Conservation (phyloP, 2,113 vertebrate genomes). For the Nothobranchius furzeri region DNA sequence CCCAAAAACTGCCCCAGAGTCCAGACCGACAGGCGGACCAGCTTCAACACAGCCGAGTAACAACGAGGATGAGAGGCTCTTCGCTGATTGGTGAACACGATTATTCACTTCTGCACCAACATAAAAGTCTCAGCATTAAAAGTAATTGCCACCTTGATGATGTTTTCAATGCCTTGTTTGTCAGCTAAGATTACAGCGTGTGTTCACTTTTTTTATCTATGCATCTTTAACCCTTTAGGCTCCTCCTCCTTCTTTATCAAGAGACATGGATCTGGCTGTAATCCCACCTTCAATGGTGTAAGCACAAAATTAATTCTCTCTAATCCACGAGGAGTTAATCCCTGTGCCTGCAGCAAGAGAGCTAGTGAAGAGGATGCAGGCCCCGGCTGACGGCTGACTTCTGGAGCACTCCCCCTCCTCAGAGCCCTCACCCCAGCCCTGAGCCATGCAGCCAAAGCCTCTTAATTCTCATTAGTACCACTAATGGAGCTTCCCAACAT, state of each 20-base stretch:
- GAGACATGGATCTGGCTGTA: conserved; percentile 74
- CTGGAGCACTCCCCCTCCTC: conserved; percentile 27
- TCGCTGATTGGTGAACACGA: conserved; percentile 18
- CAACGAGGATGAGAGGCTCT: conserved; percentile 30
- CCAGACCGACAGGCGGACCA: conserved; percentile 37
- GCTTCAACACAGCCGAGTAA: conserved; percentile 20
- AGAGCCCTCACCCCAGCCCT: conserved; percentile 28
- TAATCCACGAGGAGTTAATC: conserved; percentile 80
- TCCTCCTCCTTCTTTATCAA: conserved; percentile 55
- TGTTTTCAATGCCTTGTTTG: conserved; percentile 1
- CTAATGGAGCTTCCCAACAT: conserved; percentile 75
- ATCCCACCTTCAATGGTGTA: conserved; percentile 78
- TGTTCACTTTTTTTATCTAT: conserved; percentile 46
- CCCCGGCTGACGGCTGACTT: conserved; percentile 59
- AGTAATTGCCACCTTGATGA: conserved; percentile 11
- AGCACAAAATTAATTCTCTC: conserved; percentile 80
- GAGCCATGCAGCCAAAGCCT: conserved; percentile 69
- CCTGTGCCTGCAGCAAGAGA: conserved; percentile 61
- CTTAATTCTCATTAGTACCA: conserved; percentile 79
- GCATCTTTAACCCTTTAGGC: conserved; percentile 56
- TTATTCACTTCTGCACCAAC: not conserved
- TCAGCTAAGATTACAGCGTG: conserved; percentile 9
- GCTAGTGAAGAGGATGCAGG: conserved; percentile 47
- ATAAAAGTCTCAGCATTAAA: not conserved
- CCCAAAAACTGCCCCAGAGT: conserved; percentile 68